These are phyloP conservation scores for Homarus americanus DNA, from an alignment of 1,140 invertebrate species.

Conservation along the genomic window DNA sequence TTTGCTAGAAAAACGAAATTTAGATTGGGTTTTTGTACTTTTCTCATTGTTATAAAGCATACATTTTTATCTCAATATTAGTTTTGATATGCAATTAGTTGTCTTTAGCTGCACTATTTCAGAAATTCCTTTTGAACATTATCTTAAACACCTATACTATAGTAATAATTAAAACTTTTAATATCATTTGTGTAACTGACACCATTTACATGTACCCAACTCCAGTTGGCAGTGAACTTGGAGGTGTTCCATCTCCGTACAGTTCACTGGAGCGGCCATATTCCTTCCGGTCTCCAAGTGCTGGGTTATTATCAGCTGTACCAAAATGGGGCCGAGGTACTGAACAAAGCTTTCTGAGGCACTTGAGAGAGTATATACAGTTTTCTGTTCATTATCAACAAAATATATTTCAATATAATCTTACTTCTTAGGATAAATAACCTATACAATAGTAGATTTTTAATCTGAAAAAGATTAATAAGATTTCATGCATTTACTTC, in stretches of 20 bases:
- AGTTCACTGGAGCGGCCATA: conserved; percentile 34
- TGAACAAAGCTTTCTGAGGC: conserved; percentile 31
- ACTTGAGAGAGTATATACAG: conserved; percentile 2
- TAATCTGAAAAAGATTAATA: too few species aligned
- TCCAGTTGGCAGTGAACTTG: conserved; percentile 36
- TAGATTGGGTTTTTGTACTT: neutral
- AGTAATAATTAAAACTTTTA: neutral
- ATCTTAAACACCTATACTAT: neutral
- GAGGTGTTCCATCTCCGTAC: conserved; percentile 36
- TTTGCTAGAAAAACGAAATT: neutral
- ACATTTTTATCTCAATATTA: neutral
- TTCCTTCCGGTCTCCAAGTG: conserved; percentile 40
- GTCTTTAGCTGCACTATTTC: neutral
- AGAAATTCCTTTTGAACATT: neutral
- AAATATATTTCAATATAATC: too few species aligned
- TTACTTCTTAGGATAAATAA: too few species aligned
- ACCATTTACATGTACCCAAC: neutral
- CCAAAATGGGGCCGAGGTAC: conserved; percentile 43
- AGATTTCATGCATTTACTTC: too few species aligned
- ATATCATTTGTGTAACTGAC: neutral
- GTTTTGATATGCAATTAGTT: neutral
- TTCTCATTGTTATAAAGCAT: neutral
- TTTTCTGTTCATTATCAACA: neutral
- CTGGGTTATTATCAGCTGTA: conserved; percentile 22
- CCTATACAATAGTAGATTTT: too few species aligned